Evolutionary conservation across 1,140 invertebrate species (phyloP).

Genomic region (Aphaenogaster ashmeadi): DNA sequence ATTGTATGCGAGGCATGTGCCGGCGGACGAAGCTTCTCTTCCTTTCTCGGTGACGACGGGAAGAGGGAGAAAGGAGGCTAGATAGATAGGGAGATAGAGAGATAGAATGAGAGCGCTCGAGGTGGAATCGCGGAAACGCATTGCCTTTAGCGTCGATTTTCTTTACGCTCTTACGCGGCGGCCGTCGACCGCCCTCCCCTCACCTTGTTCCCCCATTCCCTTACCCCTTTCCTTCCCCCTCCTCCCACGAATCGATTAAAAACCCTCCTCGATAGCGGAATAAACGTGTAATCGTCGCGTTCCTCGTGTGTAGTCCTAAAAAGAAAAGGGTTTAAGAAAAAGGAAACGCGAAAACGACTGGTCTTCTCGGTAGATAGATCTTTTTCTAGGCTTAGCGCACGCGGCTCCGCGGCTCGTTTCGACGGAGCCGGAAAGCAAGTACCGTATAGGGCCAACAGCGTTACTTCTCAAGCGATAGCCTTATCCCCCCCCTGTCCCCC

Average conservation of each 20-base stretch:
- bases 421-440: conserved; percentile 53
- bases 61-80: conserved; percentile 67
- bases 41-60: conserved; percentile 68
- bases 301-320: conserved; percentile 66
- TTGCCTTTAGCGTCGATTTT: conserved; percentile 83
- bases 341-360: conserved; percentile 66
- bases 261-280: conserved; percentile 68
- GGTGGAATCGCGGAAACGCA: conserved; percentile 73
- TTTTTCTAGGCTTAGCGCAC: conserved; percentile 73
- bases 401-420: conserved; percentile 56
- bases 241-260: conserved; percentile 74
- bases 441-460: conserved; percentile 67
- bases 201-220: background rate
- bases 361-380: conserved; percentile 74
- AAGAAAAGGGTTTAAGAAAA: background rate
- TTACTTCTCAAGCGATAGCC: conserved; percentile 64
- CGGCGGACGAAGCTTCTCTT: conserved; percentile 61
- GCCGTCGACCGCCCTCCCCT: conserved; percentile 68
- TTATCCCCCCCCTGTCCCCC: conserved; percentile 3
- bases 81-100: conserved; percentile 61
- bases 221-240: background rate
- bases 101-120: conserved; percentile 50
- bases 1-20: conserved; percentile 59
- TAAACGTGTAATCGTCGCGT: conserved; percentile 62
- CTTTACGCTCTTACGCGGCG: conserved; percentile 73